A percentile compares a stretch with the other conserved stretches of the same genome.
phyloP scores from a whole-genome alignment of 2,888 invertebrate genomes.

The Mystacides longicornis region DNA sequence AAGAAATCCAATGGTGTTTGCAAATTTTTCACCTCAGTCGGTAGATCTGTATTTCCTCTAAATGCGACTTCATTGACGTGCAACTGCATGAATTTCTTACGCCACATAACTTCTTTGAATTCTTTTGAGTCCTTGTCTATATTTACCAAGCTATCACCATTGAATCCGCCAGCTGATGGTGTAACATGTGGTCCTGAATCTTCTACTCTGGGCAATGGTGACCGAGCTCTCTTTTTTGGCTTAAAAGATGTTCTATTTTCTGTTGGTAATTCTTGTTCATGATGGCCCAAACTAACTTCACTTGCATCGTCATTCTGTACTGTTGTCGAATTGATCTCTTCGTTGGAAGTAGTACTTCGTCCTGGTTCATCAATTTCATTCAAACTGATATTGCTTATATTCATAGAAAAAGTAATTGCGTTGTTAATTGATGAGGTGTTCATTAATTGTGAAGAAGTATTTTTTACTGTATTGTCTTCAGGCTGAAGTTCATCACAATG shows the following conservation, averaged over 20 bases:
- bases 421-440: too few relatives aligned
- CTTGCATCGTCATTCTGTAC: too few relatives aligned
- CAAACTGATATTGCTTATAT: too few relatives aligned
- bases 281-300: too few relatives aligned
- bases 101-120: slow-evolving; percentile 1
- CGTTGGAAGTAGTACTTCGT: too few relatives aligned
- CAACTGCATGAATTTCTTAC: slow-evolving; percentile 3
- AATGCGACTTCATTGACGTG: slow-evolving; percentile 4
- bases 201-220: slow-evolving; percentile 4
- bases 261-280: not conserved
- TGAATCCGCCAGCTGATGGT: slow-evolving; percentile 1
- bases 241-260: not conserved
- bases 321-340: too few relatives aligned
- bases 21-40: slow-evolving; percentile 2
- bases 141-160: not conserved
- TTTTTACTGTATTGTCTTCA: too few relatives aligned
- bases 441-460: too few relatives aligned
- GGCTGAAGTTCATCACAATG: too few relatives aligned
- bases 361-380: too few relatives aligned
- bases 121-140: not conserved
- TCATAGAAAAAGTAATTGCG: too few relatives aligned
- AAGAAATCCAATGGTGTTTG: slow-evolving; percentile 3
- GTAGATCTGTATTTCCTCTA: slow-evolving; percentile 5
- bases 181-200: not conserved
- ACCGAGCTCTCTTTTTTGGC: slow-evolving; percentile 3